Base-by-base conservation (phyloP, 2,113 vertebrate species). In the Capreolus pygargus region DNA sequence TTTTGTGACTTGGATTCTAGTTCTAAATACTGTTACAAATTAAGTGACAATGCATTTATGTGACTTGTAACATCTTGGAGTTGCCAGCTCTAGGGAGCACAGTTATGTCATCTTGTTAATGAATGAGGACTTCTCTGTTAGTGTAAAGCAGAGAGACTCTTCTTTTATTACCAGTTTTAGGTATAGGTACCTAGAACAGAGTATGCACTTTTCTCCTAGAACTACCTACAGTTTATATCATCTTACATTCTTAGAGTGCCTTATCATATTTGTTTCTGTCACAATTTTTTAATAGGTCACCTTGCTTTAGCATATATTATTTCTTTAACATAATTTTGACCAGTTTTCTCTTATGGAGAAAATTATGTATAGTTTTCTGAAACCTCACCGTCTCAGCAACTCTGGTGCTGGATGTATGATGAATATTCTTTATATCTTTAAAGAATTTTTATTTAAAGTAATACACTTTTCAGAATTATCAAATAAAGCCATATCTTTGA, bases 281-380 rank as follows among this genome's bases (percentile, higher is more conserved):
- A 87, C 4, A 9, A 30, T 92, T 88, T 89, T 81, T 95, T 52
- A 50, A 64, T 88, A 89, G 45, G 9, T 58, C 10, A 94, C 10
- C 9, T 95, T 94, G 60, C 47, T 91, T 91, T 83, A 88, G 39
- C 43, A 50, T 85, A 33, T 79, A 57, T 60, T 94, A 61, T 45
- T 94, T 86, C 30, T 85, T 93, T 47, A 97, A 16, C 90, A 91
- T 74, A 95, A 25, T 90, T 96, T 97, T 97, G 79, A 94, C 57
- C n/a, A 89, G 5, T 61, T 93, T 83, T 82, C 61, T 90, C 36
- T 94, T 85, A 67, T 2, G 9, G 52, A 81, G 45, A 87, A 84
- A 81, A 55, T 86, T 50, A 67, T 12, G 10, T 84, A 96, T 86
- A 19, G 86, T 91, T 91, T 85, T 94, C 55, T 93, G 88, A 96